Evolutionary conservation across 2,888 invertebrate genomes (phyloP), one percentile per base, ranked within the genome.

Genomic region (Linnaemya vulpina): DNA sequence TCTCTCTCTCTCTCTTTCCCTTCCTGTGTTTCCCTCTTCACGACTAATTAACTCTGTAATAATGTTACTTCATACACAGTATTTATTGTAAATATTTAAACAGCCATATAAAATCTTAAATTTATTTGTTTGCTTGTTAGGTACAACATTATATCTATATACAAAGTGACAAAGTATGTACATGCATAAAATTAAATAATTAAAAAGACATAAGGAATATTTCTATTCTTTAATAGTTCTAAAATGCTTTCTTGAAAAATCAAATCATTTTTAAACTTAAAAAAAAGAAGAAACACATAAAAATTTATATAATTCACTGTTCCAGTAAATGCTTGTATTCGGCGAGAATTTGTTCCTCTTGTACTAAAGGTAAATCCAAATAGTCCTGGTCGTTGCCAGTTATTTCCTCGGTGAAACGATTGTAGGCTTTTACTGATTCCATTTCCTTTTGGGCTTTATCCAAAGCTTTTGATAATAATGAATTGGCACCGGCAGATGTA

Each of bases 371-470:
- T 20, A 96, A 92, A 92, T 96, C 96, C 76, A 97, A 93, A 89
- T 97, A 95, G 87, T 96, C 96, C 87, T 96, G 95, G 51, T 96
- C 96, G 83, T 94, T 94, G 25, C 87, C 83, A 1, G 88, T 89
- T 49, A 94, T 90, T 86, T 95, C 95, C 3, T 94, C 93, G 1
- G 94, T 92, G 38, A 96, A 93, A 0, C 96, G 93, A 13, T 93
- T 91, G 80, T 94, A 94, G 0, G 96, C 96, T 86, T 89, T 87
- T 58, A 88, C 87, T 0, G 90, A 89, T 67, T 90, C 89, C 15
- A 91, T 80, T 87, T 91, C 91, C 1, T 87, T 87, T 76, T 89
- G 86, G 0, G 90, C 89, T 63, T 90, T 90, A 9, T 87, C 74
- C 60, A 91, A 63, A 25, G 90, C 88, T 11, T 88, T 81, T 1